Conservation (phyloP, 2,888 invertebrate genomes). For the Leptinotarsa peninsularis region DNA sequence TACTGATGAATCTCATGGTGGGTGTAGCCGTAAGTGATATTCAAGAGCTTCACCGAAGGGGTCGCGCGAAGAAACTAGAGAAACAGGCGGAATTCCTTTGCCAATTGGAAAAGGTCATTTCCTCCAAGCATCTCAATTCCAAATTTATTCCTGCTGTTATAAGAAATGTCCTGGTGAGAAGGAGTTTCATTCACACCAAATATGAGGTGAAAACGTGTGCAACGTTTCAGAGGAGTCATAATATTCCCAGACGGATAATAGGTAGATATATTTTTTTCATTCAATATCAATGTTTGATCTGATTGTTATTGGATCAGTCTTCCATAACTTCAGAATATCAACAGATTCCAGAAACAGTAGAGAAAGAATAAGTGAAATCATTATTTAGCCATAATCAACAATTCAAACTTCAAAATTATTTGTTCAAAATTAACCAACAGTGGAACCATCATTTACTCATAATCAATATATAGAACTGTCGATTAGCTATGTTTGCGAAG, state of each 20-base stretch:
- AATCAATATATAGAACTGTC: too few species aligned
- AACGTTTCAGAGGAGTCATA: constrained; percentile 48
- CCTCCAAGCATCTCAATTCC: constrained; percentile 49
- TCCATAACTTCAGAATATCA: too few species aligned
- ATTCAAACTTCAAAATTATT: too few species aligned
- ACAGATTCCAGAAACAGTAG: too few species aligned
- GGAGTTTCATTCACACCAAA: constrained; percentile 43
- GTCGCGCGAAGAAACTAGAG: constrained; percentile 60
- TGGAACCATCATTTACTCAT: too few species aligned
- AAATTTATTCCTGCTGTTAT: constrained; percentile 46
- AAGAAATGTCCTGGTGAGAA: constrained; percentile 40
- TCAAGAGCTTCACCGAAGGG: constrained; percentile 60
- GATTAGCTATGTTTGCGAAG: too few species aligned
- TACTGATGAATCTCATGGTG: constrained; percentile 70
- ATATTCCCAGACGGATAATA: constrained; percentile 53
- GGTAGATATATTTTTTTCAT: constrained; percentile 41
- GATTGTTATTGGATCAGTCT: too few species aligned
- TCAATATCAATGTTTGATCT: too few species aligned
- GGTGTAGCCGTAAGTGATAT: constrained; percentile 71
- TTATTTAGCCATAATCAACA: too few species aligned
- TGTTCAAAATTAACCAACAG: too few species aligned
- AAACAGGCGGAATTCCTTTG: constrained; percentile 63
- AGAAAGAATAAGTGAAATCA: too few species aligned
- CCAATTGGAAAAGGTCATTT: constrained; percentile 61
- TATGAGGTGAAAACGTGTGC: constrained; percentile 46